Conservation (phyloP, 2,797 vertebrate species). For the Pitangus sulphuratus region DNA sequence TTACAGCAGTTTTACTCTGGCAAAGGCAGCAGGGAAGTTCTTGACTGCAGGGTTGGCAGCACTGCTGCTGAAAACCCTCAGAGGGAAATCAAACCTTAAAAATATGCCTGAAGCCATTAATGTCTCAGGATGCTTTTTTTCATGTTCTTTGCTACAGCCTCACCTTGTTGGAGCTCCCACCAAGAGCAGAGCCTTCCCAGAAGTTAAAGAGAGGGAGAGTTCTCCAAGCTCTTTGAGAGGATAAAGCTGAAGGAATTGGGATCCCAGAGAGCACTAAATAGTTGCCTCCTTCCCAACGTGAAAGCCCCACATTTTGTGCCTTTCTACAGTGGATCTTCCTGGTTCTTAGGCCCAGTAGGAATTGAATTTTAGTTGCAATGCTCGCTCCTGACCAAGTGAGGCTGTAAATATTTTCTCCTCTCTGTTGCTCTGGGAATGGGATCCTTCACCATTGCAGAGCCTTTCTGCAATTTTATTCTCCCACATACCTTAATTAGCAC, state of each 20-base stretch:
- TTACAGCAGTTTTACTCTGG: background rate
- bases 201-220: background rate
- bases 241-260: background rate
- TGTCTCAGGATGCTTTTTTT: background rate
- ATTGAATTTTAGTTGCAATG: background rate
- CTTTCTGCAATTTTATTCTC: background rate
- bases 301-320: background rate
- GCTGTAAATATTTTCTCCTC: background rate
- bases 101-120: background rate
- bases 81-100: background rate
- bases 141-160: background rate
- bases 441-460: background rate
- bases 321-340: background rate
- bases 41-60: conserved; percentile 7
- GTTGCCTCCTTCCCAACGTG: background rate
- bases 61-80: background rate
- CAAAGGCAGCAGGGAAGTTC: background rate
- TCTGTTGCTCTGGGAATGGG: background rate
- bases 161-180: background rate
- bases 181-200: too few species aligned
- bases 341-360: background rate
- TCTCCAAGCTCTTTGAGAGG: background rate
- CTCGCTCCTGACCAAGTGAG: background rate
- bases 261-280: background rate
- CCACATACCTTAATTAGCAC: background rate